Evolutionary conservation across 1,140 invertebrate genomes (phyloP), one percentile per base, ranked within the genome.

Genomic region (Bombyx mandarina): DNA sequence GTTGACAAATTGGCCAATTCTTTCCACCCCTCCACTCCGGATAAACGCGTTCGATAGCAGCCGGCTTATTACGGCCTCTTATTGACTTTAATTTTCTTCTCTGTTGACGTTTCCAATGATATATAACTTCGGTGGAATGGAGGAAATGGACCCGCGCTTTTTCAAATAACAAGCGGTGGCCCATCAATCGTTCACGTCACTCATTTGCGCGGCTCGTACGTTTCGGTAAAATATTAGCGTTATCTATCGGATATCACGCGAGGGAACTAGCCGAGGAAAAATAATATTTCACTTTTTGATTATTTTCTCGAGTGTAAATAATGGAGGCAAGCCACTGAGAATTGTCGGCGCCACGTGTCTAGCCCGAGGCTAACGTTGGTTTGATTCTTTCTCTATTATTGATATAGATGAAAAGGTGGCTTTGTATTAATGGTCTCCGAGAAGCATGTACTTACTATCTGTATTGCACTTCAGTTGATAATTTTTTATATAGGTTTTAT

Each of bases 301-400:
- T 87, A 79, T 82, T 85, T 83, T 79, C 71, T 56, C 79, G 73
- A 81, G 77, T 78, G 84, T 82, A 87, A 85, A 87, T 85, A 87
- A 79, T 82, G 70, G 75, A 65, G 67, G 62, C 57, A 54, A 58
- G 63, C 7, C 69, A 69, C 65, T 74, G 73, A 74, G 67, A 71
- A 67, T 72, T 76, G 72, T 57, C 61, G 54, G 44, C 7, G 63
- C 62, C 67, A 63, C 67, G 67, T 69, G 73, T 62, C 68, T 45
- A 47, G 50, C 55, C 50, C 47, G 49, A 56, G 62, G 47, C 51
- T 49, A 51, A 45, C 54, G 26, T 35, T 35, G 26, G 26, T 35
- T 35, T 35, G 26, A 35, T 35, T 35, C 26, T 35, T 35, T 35
- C 26, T 2, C 0, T 35, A 35, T 35, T 35, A 35, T 35, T 35